These are phyloP conservation scores for Lagodon rhomboides DNA, from an alignment of 2,797 vertebrate genomes.

Conservation along the genomic window DNA sequence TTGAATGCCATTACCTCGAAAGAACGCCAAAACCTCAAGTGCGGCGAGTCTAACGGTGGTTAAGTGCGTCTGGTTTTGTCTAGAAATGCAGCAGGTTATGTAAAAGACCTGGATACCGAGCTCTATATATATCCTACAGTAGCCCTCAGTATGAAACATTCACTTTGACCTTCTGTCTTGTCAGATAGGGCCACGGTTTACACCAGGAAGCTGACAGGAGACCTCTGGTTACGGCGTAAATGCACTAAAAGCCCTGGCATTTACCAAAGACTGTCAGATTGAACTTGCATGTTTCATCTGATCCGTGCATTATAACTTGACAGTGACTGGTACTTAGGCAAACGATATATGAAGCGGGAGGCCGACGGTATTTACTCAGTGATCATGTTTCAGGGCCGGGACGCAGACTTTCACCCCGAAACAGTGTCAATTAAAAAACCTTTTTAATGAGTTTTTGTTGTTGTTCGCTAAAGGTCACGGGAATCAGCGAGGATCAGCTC, in stretches of 20 bases:
- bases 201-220: conserved; percentile 78
- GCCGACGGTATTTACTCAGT: conserved; percentile 48
- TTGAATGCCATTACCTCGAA: conserved; percentile 22
- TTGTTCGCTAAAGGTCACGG: conserved; percentile 86
- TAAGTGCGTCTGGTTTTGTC: conserved; percentile 74
- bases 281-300: conserved; percentile 61
- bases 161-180: conserved; percentile 84
- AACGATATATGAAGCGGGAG: conserved; percentile 62
- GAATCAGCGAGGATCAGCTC: conserved; percentile 88
- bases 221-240: conserved; percentile 75
- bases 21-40: conserved; percentile 50
- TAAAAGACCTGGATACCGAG: conserved; percentile 75
- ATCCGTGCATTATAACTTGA: conserved; percentile 63
- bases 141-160: conserved; percentile 80
- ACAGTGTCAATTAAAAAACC: conserved; percentile 25
- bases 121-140: conserved; percentile 77
- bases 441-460: conserved; percentile 50
- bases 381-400: conserved; percentile 17
- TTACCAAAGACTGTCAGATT: conserved; percentile 78
- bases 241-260: conserved; percentile 80
- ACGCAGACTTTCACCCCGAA: not conserved
- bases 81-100: conserved; percentile 83
- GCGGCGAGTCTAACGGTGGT: conserved; percentile 40
- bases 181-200: conserved; percentile 76
- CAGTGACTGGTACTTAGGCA: conserved; percentile 71